Evolutionary conservation across 1,140 invertebrate genomes (phyloP), one percentile per base, ranked within the genome.

Genomic region (Phenacoccus solenopsis): DNA sequence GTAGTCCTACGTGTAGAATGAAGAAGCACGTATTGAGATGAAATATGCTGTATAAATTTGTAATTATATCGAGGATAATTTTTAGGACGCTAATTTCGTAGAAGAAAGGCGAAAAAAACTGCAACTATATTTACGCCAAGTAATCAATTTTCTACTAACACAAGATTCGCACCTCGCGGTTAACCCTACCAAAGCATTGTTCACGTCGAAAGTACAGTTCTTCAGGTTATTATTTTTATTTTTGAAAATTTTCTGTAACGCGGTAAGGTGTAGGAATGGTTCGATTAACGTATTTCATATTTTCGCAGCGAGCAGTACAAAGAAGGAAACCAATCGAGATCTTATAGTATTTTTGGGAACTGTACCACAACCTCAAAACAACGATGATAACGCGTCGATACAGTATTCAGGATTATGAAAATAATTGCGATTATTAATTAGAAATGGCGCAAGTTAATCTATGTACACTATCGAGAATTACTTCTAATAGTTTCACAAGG

Each of bases 71-170:
- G n/a, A n/a, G n/a, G n/a, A n/a, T n/a, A n/a, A n/a, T 27, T 38
- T 74, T 1, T 38, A 76, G 75, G 75, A 74, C 71, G 72, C 73
- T 10, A 74, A 74, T 30, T 77, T 77, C 71, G 76, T 77, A n/a
- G 76, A 77, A 71, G 75, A 77, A 20, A 70, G 76, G 30, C 68
- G 76, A 4, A 70, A 75, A 69, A 75, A 73, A 69, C 22, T 77
- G 21, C 75, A 77, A 70, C 69, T 74, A 16, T 77, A 77, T 56
- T 69, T 77, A 32, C 69, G 76, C 22, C 72, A 74, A 49, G 70
- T 76, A 22, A 70, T 76, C 49, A 75, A 76, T 64, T 74, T 75
- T 57, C 57, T 75, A 28, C 71, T 75, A 3, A 70, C 70, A 0
- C 73, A 73, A 20, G 74, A 75, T 28, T 61, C 72, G 10, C 59